Conservation (phyloP, 2,113 vertebrate species). For the Actenoides hombroni region DNA sequence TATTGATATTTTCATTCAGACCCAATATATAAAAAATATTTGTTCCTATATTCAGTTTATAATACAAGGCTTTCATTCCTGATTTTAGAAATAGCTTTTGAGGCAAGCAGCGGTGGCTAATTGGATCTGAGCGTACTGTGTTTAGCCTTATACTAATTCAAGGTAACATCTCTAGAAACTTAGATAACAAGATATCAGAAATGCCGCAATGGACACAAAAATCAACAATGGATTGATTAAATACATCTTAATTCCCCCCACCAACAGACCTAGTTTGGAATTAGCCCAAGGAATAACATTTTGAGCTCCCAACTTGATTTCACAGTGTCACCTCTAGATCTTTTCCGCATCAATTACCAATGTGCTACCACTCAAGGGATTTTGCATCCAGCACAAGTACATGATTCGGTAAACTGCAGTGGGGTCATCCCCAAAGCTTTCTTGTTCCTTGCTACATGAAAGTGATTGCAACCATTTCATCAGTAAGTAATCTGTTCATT, state of each 20-base stretch:
- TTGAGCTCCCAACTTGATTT: conserved; percentile 62
- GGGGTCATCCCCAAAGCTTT: background rate
- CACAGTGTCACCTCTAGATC: conserved; percentile 59
- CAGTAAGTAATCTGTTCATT: background rate
- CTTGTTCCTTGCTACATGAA: background rate
- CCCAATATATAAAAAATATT: background rate
- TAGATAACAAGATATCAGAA: conserved; percentile 46
- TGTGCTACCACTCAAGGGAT: background rate
- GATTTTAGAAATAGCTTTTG: conserved; percentile 34
- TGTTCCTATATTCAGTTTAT: background rate
- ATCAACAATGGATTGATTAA: conserved; percentile 50
- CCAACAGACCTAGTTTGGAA: conserved; percentile 65
- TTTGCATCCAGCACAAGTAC: conserved; percentile 46
- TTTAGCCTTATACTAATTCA: conserved; percentile 6
- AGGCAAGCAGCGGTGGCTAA: background rate
- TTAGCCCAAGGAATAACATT: conserved; percentile 73
- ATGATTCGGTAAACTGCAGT: background rate
- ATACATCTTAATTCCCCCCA: background rate
- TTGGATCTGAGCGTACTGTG: background rate
- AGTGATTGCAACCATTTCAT: background rate
- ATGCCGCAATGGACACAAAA: background rate
- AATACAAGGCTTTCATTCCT: background rate
- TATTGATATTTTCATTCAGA: background rate
- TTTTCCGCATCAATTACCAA: conserved; percentile 67
- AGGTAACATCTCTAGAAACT: conserved; percentile 8